phyloP scores from a whole-genome alignment of 2,888 invertebrate genomes.

The Ceraclea dissimilis region DNA sequence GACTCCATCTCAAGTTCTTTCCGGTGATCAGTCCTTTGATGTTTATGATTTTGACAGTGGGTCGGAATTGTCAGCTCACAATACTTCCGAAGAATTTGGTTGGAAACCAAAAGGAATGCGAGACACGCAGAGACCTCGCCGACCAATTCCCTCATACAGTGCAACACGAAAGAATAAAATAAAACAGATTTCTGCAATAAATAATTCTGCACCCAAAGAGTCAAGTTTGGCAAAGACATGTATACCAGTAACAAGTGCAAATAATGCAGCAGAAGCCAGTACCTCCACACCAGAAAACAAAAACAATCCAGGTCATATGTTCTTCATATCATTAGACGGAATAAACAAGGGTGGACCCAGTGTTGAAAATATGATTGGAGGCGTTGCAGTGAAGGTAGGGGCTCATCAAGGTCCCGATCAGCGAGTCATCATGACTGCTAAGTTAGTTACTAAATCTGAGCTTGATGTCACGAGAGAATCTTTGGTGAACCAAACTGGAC shows the following conservation, averaged over 20 bases:
- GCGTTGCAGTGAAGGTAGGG: slow-evolving; percentile 57
- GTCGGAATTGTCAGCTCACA: slow-evolving; percentile 13
- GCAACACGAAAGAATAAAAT: not conserved
- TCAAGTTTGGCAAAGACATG: not conserved
- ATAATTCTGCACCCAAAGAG: not conserved
- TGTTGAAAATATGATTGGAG: slow-evolving; percentile 46
- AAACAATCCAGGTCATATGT: slow-evolving; percentile 37
- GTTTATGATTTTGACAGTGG: slow-evolving; percentile 23
- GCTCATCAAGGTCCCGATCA: slow-evolving; percentile 57
- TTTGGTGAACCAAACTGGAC: slow-evolving; percentile 8
- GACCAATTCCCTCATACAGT: not conserved
- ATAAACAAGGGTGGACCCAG: slow-evolving; percentile 32
- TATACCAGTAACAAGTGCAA: too few species aligned
- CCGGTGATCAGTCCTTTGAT: slow-evolving; percentile 11
- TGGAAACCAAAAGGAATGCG: slow-evolving; percentile 9
- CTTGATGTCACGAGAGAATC: slow-evolving; percentile 28
- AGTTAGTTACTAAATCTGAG: slow-evolving; percentile 55
- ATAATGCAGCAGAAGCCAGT: not conserved
- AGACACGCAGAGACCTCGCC: not conserved
- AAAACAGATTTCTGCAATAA: not conserved
- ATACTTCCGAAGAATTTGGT: not conserved
- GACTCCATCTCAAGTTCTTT: not conserved
- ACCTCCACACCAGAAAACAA: not conserved
- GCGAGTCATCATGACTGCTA: slow-evolving; percentile 54
- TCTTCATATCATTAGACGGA: slow-evolving; percentile 56